Percentiles rank a stretch among this genome's conserved stretches.
phyloP scores from a whole-genome alignment of 2,797 vertebrate genomes.

The Holocentrus rufus region DNA sequence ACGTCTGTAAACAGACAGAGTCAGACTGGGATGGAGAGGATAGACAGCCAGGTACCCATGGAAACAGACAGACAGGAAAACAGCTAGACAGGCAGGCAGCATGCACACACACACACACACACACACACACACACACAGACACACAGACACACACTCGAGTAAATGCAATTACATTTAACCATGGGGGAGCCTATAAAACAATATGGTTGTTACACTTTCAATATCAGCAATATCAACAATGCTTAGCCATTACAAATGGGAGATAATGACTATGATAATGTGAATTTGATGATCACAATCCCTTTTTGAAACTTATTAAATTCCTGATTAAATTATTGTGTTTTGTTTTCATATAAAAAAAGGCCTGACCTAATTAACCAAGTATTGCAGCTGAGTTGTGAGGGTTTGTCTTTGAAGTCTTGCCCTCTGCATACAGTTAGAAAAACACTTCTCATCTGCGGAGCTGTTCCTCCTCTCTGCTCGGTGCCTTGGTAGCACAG shows the following conservation, averaged over 20 bases:
- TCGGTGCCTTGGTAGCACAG: conserved; percentile 44
- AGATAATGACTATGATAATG: conserved; percentile 46
- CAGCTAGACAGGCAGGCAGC: conserved; percentile 14
- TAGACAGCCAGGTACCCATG: conserved; percentile 19
- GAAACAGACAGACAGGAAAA: conserved; percentile 23
- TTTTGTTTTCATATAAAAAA: conserved; percentile 58
- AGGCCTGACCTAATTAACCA: conserved; percentile 59
- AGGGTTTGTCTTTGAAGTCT: conserved; percentile 68
- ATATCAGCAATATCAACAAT: conserved; percentile 61
- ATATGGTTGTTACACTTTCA: conserved; percentile 50
- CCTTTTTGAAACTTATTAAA: conserved; percentile 41
- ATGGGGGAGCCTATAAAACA: conserved; percentile 45
- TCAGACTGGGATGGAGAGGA: conserved; percentile 29
- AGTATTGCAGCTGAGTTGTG: conserved; percentile 42
- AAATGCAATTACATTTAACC: conserved; percentile 61
- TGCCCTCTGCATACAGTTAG: conserved; percentile 53
- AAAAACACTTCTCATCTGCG: conserved; percentile 58
- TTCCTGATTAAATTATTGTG: conserved; percentile 57
- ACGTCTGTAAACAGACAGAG: conserved; percentile 19
- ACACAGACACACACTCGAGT: conserved; percentile 26
- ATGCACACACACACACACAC: background rate
- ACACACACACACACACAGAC: conserved; percentile 24
- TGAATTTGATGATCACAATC: conserved; percentile 43
- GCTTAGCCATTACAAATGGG: conserved; percentile 58
- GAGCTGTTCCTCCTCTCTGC: conserved; percentile 39